A percentile compares a stretch with the other conserved stretches of the same genome.
Conservation (phyloP, 2,113 vertebrate species). For the Saimiri boliviensis region DNA sequence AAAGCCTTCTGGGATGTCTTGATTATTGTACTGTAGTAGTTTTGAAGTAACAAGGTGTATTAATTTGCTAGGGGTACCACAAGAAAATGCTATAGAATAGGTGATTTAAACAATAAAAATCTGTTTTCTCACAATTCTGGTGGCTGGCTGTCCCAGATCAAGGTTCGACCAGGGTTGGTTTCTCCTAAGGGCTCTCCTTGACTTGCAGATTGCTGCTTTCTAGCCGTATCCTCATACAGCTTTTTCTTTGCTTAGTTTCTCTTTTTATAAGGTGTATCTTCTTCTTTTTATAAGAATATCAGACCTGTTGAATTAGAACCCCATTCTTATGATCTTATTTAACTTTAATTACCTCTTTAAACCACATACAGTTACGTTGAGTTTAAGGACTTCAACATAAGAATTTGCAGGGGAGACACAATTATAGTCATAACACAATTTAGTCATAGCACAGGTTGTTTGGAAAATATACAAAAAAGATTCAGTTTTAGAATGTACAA, state of each 20-base stretch:
- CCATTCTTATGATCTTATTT: background rate
- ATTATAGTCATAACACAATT: background rate
- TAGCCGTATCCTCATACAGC: background rate
- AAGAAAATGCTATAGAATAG: background rate
- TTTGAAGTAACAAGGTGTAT: background rate
- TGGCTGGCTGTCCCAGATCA: background rate
- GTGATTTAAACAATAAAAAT: background rate
- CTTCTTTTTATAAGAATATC: background rate
- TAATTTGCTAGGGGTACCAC: background rate
- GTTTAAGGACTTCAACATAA: background rate
- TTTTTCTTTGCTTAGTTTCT: background rate
- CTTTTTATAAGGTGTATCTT: background rate
- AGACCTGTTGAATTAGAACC: background rate
- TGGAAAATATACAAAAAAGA: background rate
- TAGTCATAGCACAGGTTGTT: background rate
- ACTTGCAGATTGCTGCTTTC: background rate
- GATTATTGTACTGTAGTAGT: background rate
- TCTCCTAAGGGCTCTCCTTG: background rate
- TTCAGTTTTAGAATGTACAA: slow-evolving; percentile 1
- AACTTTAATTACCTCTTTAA: background rate
- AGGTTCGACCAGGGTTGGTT: background rate
- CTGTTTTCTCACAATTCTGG: background rate
- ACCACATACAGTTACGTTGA: background rate
- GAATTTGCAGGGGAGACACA: background rate
- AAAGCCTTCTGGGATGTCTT: background rate